Evolutionary conservation across 2,888 invertebrate genomes (phyloP).

Genomic region (Gymnoscelis rufifasciata): DNA sequence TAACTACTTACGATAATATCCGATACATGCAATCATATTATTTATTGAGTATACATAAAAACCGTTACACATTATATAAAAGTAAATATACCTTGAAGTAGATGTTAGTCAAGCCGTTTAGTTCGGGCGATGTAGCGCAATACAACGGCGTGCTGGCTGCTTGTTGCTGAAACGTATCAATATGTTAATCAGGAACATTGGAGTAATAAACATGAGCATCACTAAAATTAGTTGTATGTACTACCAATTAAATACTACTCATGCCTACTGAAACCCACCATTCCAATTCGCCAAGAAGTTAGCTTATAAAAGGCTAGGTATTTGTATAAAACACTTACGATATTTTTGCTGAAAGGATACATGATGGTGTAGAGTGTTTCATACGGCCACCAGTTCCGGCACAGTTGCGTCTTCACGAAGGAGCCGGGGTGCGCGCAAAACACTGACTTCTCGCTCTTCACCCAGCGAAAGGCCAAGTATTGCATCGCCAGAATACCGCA

Average conservation of each 20-base stretch:
- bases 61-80: too few relatives aligned
- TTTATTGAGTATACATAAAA: too few relatives aligned
- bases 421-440: slow-evolving; percentile 94
- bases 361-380: slow-evolving; percentile 86
- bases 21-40: too few relatives aligned
- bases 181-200: too few relatives aligned
- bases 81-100: slow-evolving; percentile 85
- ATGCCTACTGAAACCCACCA: too few relatives aligned
- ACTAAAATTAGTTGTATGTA: too few relatives aligned
- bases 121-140: slow-evolving; percentile 90
- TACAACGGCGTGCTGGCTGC: slow-evolving; percentile 93
- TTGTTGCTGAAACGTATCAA: slow-evolving; percentile 83
- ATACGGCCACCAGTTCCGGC: slow-evolving; percentile 91
- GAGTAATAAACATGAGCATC: too few relatives aligned
- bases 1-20: too few relatives aligned
- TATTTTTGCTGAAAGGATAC: slow-evolving; percentile 93
- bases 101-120: slow-evolving; percentile 87
- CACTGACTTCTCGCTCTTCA: slow-evolving; percentile 82
- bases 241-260: too few relatives aligned
- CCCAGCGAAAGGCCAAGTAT: slow-evolving; percentile 83
- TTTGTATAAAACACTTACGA: slow-evolving; percentile 82
- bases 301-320: too few relatives aligned
- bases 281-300: too few relatives aligned
- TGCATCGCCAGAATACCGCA: slow-evolving; percentile 86
- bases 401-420: slow-evolving; percentile 87